phyloP scores from a whole-genome alignment of 2,888 invertebrate genomes.

The Odontomyia ornata region DNA sequence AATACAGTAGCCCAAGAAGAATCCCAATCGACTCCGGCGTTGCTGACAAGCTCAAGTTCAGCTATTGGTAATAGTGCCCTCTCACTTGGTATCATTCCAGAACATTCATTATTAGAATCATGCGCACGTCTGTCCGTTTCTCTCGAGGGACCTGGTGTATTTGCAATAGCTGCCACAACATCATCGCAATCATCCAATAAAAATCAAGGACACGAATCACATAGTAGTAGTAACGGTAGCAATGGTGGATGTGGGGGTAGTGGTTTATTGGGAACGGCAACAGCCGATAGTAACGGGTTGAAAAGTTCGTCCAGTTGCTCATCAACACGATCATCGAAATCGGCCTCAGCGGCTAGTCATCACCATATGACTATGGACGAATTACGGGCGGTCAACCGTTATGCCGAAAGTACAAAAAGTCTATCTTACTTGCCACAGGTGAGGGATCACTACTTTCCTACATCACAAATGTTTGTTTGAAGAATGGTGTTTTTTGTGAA shows the following conservation, averaged over 20 bases:
- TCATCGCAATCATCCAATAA: slow-evolving; percentile 57
- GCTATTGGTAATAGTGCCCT: slow-evolving; percentile 68
- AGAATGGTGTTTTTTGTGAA: slow-evolving; percentile 48
- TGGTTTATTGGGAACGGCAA: slow-evolving; percentile 56
- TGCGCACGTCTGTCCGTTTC: slow-evolving; percentile 88
- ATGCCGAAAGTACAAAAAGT: slow-evolving; percentile 91
- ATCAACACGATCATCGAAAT: slow-evolving; percentile 75
- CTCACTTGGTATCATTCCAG: slow-evolving; percentile 83
- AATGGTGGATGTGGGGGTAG: slow-evolving; percentile 55
- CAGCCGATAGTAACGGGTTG: slow-evolving; percentile 50
- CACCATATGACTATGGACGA: slow-evolving; percentile 84
- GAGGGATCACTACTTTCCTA: slow-evolving; percentile 65
- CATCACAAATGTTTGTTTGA: slow-evolving; percentile 63
- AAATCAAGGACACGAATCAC: slow-evolving; percentile 37
- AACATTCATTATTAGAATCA: slow-evolving; percentile 85
- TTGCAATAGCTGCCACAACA: slow-evolving; percentile 73
- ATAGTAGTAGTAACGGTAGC: slow-evolving; percentile 52
- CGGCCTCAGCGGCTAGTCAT: slow-evolving; percentile 66
- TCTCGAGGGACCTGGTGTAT: slow-evolving; percentile 82
- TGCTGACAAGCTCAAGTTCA: slow-evolving; percentile 76
- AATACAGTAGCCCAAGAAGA: slow-evolving; percentile 83
- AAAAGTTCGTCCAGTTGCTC: slow-evolving; percentile 69
- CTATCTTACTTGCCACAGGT: slow-evolving; percentile 92
- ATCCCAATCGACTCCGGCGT: slow-evolving; percentile 87
- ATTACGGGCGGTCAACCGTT: slow-evolving; percentile 84